Evolutionary conservation across 2,113 vertebrate genomes (phyloP).

Genomic region (Cynocephalus volans): DNA sequence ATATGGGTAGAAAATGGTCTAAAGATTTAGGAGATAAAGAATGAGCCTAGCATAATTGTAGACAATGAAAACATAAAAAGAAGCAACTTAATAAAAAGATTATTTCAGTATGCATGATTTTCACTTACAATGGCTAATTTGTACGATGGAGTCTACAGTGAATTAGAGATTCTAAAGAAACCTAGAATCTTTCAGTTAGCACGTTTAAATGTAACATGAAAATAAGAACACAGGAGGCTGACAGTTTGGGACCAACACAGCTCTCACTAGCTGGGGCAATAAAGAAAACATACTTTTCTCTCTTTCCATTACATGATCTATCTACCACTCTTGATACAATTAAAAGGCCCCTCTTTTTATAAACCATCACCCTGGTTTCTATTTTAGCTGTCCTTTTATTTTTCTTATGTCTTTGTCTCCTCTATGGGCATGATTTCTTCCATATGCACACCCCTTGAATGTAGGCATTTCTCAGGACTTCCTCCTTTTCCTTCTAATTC

Average conservation of each 20-base stretch:
- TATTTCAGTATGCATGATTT: not conserved
- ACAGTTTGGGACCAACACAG: too few relatives aligned
- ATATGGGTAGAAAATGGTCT: not conserved
- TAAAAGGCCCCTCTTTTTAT: not conserved
- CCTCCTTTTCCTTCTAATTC: not conserved
- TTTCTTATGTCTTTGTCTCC: not conserved
- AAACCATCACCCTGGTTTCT: not conserved
- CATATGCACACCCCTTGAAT: too few relatives aligned
- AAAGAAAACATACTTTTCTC: not conserved
- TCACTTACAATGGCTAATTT: constrained; percentile 18
- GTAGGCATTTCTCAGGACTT: not conserved
- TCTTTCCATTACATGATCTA: not conserved
- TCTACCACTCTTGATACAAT: not conserved
- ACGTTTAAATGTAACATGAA: not conserved
- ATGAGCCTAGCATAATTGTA: not conserved
- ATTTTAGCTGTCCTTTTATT: not conserved
- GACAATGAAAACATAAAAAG: constrained; percentile 34
- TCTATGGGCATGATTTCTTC: not conserved
- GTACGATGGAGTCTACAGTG: not conserved
- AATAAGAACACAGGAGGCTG: not conserved
- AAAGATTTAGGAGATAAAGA: not conserved
- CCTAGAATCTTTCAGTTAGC: not conserved
- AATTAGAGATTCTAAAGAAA: constrained; percentile 43
- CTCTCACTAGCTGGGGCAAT: not conserved
- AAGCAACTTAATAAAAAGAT: not conserved